A percentile compares a stretch with the other conserved stretches of the same genome.
Conservation (phyloP, 2,797 vertebrate species). For the Lemur catta region DNA sequence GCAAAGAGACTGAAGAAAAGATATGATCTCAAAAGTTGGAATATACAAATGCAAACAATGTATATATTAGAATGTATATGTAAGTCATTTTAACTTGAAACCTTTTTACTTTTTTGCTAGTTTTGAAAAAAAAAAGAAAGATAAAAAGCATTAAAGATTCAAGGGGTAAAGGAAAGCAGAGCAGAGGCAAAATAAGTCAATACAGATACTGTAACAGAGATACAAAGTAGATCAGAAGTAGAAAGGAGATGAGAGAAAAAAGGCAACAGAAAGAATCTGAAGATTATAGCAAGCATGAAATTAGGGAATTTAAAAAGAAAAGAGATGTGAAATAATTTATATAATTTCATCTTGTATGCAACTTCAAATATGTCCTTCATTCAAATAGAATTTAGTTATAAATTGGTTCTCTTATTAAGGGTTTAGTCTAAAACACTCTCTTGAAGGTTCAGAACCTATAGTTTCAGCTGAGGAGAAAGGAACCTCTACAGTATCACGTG, state of each 20-base stretch:
- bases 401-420: background rate
- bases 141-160: background rate
- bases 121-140: background rate
- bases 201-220: background rate
- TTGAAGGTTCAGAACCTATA: background rate
- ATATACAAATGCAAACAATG: background rate
- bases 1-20: background rate
- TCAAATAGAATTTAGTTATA: slow-evolving; percentile 7
- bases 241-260: background rate
- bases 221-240: background rate
- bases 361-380: background rate
- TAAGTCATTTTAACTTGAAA: slow-evolving; percentile 23
- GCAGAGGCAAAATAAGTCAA: background rate
- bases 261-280: background rate
- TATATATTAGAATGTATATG: background rate
- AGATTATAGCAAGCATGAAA: background rate
- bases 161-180: background rate
- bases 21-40: background rate
- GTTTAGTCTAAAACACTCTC: background rate
- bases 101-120: background rate
- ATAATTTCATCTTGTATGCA: background rate
- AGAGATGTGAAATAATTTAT: background rate
- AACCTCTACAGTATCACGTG: background rate
- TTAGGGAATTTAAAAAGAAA: background rate
- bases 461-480: background rate